A percentile compares a stretch with the other conserved stretches of the same genome.
Conservation (phyloP, 2,113 vertebrate genomes). For the Corythornis madagascariensis region DNA sequence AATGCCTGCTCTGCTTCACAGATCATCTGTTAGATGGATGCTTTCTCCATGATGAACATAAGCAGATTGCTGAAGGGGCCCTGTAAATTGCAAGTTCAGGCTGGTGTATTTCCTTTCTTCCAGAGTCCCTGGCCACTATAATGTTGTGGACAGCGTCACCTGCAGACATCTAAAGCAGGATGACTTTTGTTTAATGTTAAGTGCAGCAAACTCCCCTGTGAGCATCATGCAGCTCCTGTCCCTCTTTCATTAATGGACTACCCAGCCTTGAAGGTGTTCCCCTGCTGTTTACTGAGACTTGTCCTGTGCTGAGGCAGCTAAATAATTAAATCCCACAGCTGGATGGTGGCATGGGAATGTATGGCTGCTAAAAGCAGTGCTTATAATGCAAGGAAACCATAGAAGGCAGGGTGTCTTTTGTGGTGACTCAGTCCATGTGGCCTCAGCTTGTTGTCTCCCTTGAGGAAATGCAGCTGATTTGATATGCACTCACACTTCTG, state of each 20-base stretch:
- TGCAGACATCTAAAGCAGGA: neutral
- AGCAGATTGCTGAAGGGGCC: neutral
- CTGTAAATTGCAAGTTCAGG: neutral
- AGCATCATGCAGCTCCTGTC: neutral
- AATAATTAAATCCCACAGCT: slow-evolving; percentile 9
- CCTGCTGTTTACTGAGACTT: neutral
- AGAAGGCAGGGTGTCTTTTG: neutral
- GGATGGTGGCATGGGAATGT: neutral
- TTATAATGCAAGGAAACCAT: neutral
- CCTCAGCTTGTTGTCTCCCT: neutral
- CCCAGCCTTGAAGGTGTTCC: neutral
- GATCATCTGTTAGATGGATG: neutral
- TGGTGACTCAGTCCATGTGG: neutral
- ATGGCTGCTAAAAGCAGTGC: neutral
- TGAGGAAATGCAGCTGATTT: neutral
- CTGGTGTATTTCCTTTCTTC: neutral
- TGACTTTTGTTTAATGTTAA: neutral
- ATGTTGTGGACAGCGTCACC: neutral
- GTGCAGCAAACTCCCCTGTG: neutral
- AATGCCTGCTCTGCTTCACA: neutral
- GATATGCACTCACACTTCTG: neutral
- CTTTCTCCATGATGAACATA: neutral
- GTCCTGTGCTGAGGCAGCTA: neutral
- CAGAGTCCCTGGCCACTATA: neutral
- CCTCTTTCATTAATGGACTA: neutral